phyloP scores from a whole-genome alignment of 2,797 vertebrate genomes.

The Ctenosaura bakeri region DNA sequence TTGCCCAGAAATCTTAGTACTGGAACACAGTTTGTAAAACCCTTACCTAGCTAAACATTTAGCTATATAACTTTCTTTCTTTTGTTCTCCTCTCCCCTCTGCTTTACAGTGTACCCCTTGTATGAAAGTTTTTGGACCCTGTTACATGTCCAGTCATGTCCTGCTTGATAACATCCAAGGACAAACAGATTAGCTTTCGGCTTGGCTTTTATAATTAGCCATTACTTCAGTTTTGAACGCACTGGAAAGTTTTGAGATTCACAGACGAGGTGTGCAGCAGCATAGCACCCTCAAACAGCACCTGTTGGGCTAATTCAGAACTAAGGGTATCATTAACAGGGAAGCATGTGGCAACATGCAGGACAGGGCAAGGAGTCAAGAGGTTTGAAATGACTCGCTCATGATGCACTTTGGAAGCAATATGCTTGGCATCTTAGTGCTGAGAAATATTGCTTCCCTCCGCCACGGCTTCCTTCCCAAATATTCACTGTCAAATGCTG shows the following conservation, averaged over 20 bases:
- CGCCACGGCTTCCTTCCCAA: constrained; percentile 14
- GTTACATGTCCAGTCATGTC: constrained; percentile 62
- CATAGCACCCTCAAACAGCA: constrained; percentile 63
- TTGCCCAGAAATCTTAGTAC: not conserved
- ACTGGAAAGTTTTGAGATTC: constrained; percentile 67
- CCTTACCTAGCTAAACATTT: not conserved
- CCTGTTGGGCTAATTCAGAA: constrained; percentile 75
- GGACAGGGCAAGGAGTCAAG: constrained; percentile 37
- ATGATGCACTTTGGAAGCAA: not conserved
- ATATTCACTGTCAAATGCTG: constrained; percentile 19
- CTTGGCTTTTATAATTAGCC: constrained; percentile 82
- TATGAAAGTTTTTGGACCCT: constrained; percentile 60
- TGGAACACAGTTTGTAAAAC: not conserved
- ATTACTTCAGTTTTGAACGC: constrained; percentile 78
- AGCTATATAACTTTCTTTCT: constrained; percentile 6
- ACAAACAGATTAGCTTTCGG: constrained; percentile 82
- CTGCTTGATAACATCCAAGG: constrained; percentile 77
- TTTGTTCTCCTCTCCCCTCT: constrained; percentile 32
- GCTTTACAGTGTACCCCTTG: constrained; percentile 57
- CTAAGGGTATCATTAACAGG: constrained; percentile 57
- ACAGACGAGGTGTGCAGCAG: constrained; percentile 64
- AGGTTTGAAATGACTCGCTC: constrained; percentile 44
- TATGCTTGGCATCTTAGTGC: not conserved
- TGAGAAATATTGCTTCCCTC: not conserved
- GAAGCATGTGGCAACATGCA: constrained; percentile 39